These are phyloP conservation scores for Hydropotes inermis DNA, from an alignment of 2,113 vertebrate genomes.

Conservation along the genomic window DNA sequence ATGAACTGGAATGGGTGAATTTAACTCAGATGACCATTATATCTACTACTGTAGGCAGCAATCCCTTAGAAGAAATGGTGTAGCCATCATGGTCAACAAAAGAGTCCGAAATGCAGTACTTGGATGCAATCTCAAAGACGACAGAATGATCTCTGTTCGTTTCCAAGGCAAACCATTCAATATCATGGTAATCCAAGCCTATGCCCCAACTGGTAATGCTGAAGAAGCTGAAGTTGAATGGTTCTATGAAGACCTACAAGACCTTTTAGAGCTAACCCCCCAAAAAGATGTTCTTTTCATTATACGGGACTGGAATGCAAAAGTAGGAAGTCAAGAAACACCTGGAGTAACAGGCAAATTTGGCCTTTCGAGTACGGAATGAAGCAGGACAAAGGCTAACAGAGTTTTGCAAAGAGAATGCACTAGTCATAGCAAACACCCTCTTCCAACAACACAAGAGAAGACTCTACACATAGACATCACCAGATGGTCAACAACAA, in stretches of 20 bases:
- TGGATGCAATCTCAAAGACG: background rate
- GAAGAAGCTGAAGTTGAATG: background rate
- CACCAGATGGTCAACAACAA: background rate
- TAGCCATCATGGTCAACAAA: background rate
- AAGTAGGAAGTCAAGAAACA: background rate
- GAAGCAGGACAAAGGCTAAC: background rate
- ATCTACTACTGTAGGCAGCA: background rate
- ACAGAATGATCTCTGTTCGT: background rate
- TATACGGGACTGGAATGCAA: background rate
- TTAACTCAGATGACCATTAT: background rate
- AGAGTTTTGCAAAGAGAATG: background rate
- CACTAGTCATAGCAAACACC: background rate
- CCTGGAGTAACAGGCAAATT: background rate
- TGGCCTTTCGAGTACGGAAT: background rate
- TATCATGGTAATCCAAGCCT: background rate
- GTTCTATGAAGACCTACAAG: background rate
- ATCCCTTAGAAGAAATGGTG: background rate
- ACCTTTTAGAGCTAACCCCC: background rate
- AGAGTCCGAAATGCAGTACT: background rate
- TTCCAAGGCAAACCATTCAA: background rate
- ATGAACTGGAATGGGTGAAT: background rate
- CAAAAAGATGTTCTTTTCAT: background rate
- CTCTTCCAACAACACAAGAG: background rate
- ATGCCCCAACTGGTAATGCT: background rate
- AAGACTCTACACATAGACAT: background rate